Evolutionary conservation across 92 coral and sea anemone genomes (phyloP).

Genomic region (Phenganax stokvisi): DNA sequence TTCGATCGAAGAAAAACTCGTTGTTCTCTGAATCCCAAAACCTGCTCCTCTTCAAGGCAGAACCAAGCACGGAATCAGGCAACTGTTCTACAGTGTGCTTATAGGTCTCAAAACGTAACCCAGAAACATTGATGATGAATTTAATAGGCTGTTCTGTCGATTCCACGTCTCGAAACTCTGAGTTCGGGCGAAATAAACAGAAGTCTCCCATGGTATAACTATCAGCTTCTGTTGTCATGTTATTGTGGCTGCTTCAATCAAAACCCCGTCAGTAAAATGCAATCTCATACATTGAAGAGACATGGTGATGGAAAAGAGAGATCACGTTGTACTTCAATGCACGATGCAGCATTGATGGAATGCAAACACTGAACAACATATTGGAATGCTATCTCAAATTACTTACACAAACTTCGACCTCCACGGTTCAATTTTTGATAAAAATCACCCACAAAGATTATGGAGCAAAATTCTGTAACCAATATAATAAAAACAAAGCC

Average conservation of each 20-base stretch:
- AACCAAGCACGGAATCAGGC: slow-evolving; percentile 88
- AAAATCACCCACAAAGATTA: background rate
- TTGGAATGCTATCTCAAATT: slow-evolving; percentile 11
- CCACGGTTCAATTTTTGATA: background rate
- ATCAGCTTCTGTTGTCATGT: slow-evolving; percentile 19
- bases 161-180: slow-evolving; percentile 29
- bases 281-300: background rate
- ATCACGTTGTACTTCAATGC: background rate
- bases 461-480: background rate
- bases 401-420: background rate
- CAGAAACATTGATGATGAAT: slow-evolving; percentile 75
- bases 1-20: slow-evolving; percentile 86
- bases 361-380: background rate
- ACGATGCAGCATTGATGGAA: background rate
- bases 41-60: slow-evolving; percentile 57
- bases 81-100: slow-evolving; percentile 75
- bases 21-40: slow-evolving; percentile 72
- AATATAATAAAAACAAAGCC: background rate
- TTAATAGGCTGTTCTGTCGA: slow-evolving; percentile 37
- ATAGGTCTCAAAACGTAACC: slow-evolving; percentile 85
- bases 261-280: background rate
- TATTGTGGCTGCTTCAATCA: background rate
- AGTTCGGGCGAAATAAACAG: slow-evolving; percentile 15
- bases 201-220: background rate
- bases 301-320: background rate